Evolutionary conservation across 2,888 invertebrate genomes (phyloP), one percentile per base, ranked within the genome.

Genomic region (Saturnia pavonia): DNA sequence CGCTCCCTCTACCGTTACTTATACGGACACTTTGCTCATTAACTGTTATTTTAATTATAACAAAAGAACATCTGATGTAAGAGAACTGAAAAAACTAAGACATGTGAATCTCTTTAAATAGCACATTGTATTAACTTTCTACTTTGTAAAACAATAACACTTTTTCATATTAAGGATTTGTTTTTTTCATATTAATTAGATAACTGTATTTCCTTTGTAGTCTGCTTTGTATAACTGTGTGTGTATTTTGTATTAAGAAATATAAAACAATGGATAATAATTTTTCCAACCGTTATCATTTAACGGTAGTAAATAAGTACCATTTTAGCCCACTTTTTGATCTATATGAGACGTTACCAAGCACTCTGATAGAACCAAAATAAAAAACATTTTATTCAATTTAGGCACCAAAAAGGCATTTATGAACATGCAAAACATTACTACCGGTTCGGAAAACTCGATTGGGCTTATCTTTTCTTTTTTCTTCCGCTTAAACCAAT

Each of bases 11-110:
- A 81, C 78, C 79, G 84, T 78, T 78, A 82, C 80, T 74, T n/a
- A 82, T 80, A 77, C 77, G 85, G 82, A 88, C 87, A 88, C 82
- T 82, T 84, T 80, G 81, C 86, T 87, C 86, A 86, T 88, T 88
- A 88, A 85, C 82, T 86, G 87, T 83, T 88, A 89, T 88, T 88
- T 86, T 88, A 87, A 88, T 89, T 88, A 82, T 85, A 81, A 77
- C 75, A 74, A 78, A 79, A 78, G 75, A 80, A 77, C 40, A 65
- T 67, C 43, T 43, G 67, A 70, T 70, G 72, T 74, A 76, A 78
- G 77, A 77, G 76, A 72, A 71, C 72, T 75, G 69, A 74, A 73
- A 74, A 69, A 73, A 76, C 77, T 78, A 77, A 77, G 69, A 78
- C 73, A 75, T 78, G 78, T 77, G 77, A 80, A 80, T 72, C 71